Evolutionary conservation across 2,113 vertebrate species (phyloP), one percentile per base, ranked within the genome.

Genomic region (Narcine bancroftii): DNA sequence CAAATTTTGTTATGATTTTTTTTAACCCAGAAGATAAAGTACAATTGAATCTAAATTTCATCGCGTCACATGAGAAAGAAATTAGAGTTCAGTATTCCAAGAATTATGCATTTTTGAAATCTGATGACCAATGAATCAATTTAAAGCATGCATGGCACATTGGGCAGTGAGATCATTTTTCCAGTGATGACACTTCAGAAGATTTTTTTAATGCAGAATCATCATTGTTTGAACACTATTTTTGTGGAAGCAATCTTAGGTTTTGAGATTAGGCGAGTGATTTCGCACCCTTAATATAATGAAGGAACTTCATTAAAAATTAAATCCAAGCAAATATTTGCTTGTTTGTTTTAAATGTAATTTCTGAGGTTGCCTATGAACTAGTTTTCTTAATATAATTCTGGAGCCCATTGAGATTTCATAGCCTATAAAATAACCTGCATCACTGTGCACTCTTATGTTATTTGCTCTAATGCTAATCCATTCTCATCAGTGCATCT

Each of bases 21-120:
- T 96, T 96, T 96, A n/a, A n/a, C 96, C 97, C 97, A 95, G 95
- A 95, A 94, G 95, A 96, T 94, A 92, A 93, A 92, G 97, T 96
- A 95, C 96, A 98, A 97, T 98, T 97, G 97, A 97, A 97, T 96
- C 96, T 96, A 96, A 97, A 98, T 97, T 97, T 96, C 95, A 94
- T 93, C 96, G 95, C 95, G 96, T 95, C 95, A 96, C 93, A 94
- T 65, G 95, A 95, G 95, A 94, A 95, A 93, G 94, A 96, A 97
- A 95, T 94, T 94, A 93, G 93, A 93, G 94, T 95, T 97, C 92
- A 96, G 96, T 95, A 96, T 96, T 96, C 94, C 63, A 93, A 94
- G 94, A 95, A 95, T 92, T 96, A 92, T 39, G 94, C 95, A 96
- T 94, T 95, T 94, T 92, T 72, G 93, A 94, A 94, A 93, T 95